A percentile compares a stretch with the other conserved stretches of the same genome.
Conservation (phyloP, 2,888 invertebrate genomes). For the Lamproptera curius region DNA sequence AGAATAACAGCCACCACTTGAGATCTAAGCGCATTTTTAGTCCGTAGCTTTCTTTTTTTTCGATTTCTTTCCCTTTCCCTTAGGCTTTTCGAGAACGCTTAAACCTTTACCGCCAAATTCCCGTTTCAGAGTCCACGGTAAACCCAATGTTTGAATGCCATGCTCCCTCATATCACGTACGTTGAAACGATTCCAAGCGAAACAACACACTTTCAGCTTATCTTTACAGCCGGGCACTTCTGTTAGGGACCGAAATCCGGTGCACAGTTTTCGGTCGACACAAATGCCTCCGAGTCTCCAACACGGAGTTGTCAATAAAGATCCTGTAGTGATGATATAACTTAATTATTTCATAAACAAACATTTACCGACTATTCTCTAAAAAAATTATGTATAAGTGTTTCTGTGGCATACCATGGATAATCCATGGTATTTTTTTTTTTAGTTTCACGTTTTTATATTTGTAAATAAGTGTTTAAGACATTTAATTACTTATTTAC, state of each 20-base stretch:
- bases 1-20: constrained; percentile 12
- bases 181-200: constrained; percentile 52
- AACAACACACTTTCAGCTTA: constrained; percentile 58
- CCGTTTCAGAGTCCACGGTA: constrained; percentile 44
- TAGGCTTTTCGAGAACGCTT: constrained; percentile 15
- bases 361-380: too few relatives aligned
- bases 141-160: constrained; percentile 37
- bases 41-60: constrained; percentile 8
- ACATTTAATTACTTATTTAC: too few relatives aligned
- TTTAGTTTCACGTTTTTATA: too few relatives aligned
- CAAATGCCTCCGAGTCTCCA: constrained; percentile 62
- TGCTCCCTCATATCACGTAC: constrained; percentile 44
- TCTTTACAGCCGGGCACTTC: constrained; percentile 58
- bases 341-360: too few relatives aligned
- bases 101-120: constrained; percentile 54
- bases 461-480: too few relatives aligned
- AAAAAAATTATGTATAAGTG: too few relatives aligned
- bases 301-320: constrained; percentile 53
- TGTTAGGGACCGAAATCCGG: constrained; percentile 40
- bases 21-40: constrained; percentile 6
- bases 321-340: constrained; percentile 38
- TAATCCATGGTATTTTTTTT: too few relatives aligned
- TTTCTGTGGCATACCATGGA: too few relatives aligned
- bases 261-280: constrained; percentile 48
- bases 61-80: constrained; percentile 20